Conservation (phyloP, 2,888 invertebrate genomes). For the Crepidodera aurea region DNA sequence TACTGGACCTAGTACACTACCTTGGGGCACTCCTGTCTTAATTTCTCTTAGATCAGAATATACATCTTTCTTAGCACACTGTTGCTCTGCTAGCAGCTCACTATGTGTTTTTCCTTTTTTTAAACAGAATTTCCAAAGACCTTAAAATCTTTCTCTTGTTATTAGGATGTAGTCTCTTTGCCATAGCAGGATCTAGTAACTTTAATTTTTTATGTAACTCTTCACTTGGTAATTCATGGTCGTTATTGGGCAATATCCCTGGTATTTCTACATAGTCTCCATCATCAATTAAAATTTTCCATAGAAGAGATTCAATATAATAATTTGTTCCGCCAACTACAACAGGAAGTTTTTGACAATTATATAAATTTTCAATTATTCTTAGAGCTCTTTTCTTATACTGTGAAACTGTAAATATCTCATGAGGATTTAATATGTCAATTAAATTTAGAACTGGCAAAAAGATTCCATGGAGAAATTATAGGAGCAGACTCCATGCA, state of each 20-base stretch:
- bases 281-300: conserved; percentile 80
- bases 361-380: conserved; percentile 77
- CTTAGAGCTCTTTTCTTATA: conserved; percentile 83
- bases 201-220: conserved; percentile 76
- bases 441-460: conserved; percentile 89
- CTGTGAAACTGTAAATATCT: conserved; percentile 82
- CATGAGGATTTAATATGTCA: conserved; percentile 85
- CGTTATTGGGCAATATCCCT: conserved; percentile 50
- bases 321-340: conserved; percentile 98
- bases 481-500: conserved; percentile 99
- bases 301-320: conserved; percentile 95
- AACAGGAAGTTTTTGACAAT: conserved; percentile 80
- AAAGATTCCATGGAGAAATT: conserved; percentile 86
- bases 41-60: no score
- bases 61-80: conserved; percentile 68
- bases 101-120: conserved; percentile 75
- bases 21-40: no score
- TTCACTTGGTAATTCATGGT: conserved; percentile 63
- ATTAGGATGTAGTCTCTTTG: conserved; percentile 86
- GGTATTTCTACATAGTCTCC: conserved; percentile 46
- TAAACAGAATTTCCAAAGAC: conserved; percentile 82
- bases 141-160: conserved; percentile 89
- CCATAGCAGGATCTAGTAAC: conserved; percentile 81
- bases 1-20: no score
- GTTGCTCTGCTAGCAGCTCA: conserved; percentile 74